These are phyloP conservation scores for Cygnus buccinator DNA, from an alignment of 2,113 vertebrate genomes.

Conservation along the genomic window DNA sequence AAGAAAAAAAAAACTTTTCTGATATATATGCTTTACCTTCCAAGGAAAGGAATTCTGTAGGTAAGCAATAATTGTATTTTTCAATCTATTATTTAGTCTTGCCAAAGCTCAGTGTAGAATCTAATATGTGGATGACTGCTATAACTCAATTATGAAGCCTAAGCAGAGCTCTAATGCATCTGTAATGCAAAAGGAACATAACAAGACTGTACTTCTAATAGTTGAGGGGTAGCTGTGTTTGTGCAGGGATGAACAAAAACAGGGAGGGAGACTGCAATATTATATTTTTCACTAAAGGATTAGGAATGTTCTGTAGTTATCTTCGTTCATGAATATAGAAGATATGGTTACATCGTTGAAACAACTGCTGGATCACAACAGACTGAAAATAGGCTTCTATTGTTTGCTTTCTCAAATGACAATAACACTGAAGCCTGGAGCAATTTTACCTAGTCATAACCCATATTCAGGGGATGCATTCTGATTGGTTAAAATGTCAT, in stretches of 20 bases:
- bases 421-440: conserved; percentile 6
- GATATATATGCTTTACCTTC: conserved; percentile 91
- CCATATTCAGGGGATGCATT: not conserved
- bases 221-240: not conserved
- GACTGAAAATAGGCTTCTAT: conserved; percentile 13
- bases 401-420: conserved; percentile 35
- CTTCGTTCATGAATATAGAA: conserved; percentile 42
- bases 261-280: not conserved
- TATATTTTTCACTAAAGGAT: conserved; percentile 18
- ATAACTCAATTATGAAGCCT: conserved; percentile 83
- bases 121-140: conserved; percentile 84
- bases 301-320: conserved; percentile 23
- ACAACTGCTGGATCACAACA: not conserved
- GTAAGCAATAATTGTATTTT: conserved; percentile 93
- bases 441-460: not conserved
- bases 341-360: not conserved
- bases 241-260: not conserved
- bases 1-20: conserved; percentile 90
- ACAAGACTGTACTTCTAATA: not conserved
- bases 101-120: conserved; percentile 80
- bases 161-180: conserved; percentile 46
- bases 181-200: conserved; percentile 60
- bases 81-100: conserved; percentile 91
- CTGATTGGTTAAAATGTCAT: not conserved
- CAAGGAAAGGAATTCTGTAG: conserved; percentile 90